Evolutionary conservation across 2,113 vertebrate genomes (phyloP), one percentile per base, ranked within the genome.

Genomic region (Propithecus coquereli): DNA sequence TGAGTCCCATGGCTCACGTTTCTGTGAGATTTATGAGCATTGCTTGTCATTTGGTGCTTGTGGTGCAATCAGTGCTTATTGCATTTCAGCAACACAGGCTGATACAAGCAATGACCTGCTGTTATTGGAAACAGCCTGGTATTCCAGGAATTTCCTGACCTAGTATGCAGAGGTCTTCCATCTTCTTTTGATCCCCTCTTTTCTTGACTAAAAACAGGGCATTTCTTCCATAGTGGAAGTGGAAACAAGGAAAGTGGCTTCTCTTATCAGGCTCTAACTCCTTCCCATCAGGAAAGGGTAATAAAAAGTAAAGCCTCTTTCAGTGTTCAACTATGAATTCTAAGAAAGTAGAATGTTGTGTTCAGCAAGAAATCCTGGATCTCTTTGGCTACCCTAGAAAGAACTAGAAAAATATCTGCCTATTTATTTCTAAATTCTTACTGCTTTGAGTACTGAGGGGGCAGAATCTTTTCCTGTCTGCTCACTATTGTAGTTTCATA

Each of bases 81-180:
- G 68, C 61, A 63, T 93, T 96, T 94, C 79, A 91, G 47, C 73
- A 61, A 65, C 20, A 50, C 17, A 73, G 47, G 47, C 30, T 90
- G 76, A 94, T 66, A n/a, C 8, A 88, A 84, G 89, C 87, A 73
- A 73, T 45, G 63, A 73, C 88, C 77, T 71, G 12, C 71, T 84
- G 43, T 86, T 96, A 50, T 16, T 91, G 65, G 86, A 93, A 91
- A 59, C 43, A 95, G 79, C 13, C 63, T 87, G 57, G 68, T 47
- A 94, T 95, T 94, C 84, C 86, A 94, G 74, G 95, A 83, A 97
- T 96, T 94, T 92, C 93, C 91, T 95, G 57, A 74, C 40, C 81
- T 70, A 27, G n/a, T 7, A 40, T n/a, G 4, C 32, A 87, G 5
- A 93, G n/a, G 37, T 77, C 68, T 83, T 87, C 63, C 50, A 66